These are phyloP conservation scores for Antennarius maculatus DNA, from an alignment of 2,797 vertebrate species.

Conservation along the genomic window DNA sequence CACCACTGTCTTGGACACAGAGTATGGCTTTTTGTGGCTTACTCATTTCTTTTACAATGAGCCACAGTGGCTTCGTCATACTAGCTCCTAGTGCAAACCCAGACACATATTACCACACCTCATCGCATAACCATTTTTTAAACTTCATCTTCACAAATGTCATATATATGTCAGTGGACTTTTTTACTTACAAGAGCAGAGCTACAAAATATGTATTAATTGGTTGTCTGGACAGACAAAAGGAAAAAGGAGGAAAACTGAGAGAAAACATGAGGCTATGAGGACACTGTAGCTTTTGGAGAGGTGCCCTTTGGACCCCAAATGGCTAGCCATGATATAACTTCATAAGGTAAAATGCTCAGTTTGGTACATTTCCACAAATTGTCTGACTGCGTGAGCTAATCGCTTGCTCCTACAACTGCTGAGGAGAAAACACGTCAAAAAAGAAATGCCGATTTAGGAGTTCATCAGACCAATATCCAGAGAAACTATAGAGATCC, in stretches of 20 bases:
- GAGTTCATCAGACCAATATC: slow-evolving; percentile 26
- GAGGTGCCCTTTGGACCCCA: slow-evolving; percentile 59
- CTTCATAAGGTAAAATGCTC: slow-evolving; percentile 62
- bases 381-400: slow-evolving; percentile 60
- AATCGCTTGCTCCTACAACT: slow-evolving; percentile 52
- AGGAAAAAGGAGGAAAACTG: slow-evolving; percentile 55
- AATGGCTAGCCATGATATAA: slow-evolving; percentile 73
- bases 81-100: no score
- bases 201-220: slow-evolving; percentile 65
- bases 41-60: no score
- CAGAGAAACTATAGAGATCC: slow-evolving; percentile 3
- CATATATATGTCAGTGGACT: slow-evolving; percentile 35
- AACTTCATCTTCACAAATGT: neutral
- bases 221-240: slow-evolving; percentile 41
- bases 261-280: slow-evolving; percentile 65
- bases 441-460: slow-evolving; percentile 23
- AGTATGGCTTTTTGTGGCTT: no score
- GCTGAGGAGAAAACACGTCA: slow-evolving; percentile 42
- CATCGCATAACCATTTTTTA: neutral
- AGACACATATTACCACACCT: neutral
- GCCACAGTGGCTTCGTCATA: no score
- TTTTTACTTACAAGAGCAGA: slow-evolving; percentile 30
- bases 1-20: no score
- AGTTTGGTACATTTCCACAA: slow-evolving; percentile 50
- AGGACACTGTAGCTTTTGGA: slow-evolving; percentile 73